phyloP scores from a whole-genome alignment of 2,113 vertebrate genomes.

The Chitala chitala region DNA sequence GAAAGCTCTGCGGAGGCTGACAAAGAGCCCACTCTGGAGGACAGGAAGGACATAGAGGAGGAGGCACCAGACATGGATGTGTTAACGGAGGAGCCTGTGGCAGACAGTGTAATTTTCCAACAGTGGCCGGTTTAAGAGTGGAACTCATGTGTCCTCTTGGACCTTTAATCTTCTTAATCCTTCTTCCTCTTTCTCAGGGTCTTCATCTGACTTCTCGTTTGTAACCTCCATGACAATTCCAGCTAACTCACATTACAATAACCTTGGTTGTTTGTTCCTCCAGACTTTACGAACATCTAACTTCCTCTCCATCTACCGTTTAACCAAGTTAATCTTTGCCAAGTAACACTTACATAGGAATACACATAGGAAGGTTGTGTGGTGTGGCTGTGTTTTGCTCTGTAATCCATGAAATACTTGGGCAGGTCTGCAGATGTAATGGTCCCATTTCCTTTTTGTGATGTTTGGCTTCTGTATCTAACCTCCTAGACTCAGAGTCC shows the following conservation, averaged over 20 bases:
- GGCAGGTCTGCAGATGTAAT: too few relatives aligned
- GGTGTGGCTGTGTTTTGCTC: not conserved
- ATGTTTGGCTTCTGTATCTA: too few relatives aligned
- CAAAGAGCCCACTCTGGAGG: not conserved
- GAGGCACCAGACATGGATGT: conserved; percentile 15
- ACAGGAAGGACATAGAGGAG: not conserved
- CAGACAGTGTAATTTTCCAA: conserved; percentile 47
- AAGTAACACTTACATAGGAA: not conserved
- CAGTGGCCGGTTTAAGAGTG: conserved; percentile 13
- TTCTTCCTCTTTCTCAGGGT: conserved; percentile 31
- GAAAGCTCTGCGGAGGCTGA: not conserved
- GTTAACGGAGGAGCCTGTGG: conserved; percentile 30
- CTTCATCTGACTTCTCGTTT: conserved; percentile 22
- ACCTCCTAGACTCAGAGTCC: too few relatives aligned
- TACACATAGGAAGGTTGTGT: not conserved
- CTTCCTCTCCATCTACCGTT: not conserved
- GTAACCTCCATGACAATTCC: conserved; percentile 2
- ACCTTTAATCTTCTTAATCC: conserved; percentile 35
- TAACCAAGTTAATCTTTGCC: conserved; percentile 6
- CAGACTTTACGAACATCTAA: conserved; percentile 25
- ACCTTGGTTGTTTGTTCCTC: conserved; percentile 1
- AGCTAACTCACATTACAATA: conserved; percentile 12
- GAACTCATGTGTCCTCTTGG: not conserved
- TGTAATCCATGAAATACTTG: too few relatives aligned
- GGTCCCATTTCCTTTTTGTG: too few relatives aligned